Evolutionary conservation across 2,797 vertebrate species (phyloP).

Genomic region (Cercopithecus diana): DNA sequence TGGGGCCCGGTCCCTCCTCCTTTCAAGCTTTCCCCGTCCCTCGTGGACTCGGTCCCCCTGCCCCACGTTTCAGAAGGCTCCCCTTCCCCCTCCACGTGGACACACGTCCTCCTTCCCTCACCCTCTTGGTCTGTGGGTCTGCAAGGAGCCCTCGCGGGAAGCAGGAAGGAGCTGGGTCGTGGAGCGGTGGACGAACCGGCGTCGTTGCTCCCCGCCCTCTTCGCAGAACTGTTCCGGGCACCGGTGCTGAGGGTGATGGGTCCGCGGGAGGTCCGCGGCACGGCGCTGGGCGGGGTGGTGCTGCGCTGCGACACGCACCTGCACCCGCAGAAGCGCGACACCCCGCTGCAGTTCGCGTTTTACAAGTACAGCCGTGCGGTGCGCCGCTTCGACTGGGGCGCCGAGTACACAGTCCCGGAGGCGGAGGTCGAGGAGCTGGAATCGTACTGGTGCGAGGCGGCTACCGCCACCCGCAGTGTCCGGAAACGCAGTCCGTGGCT

Average conservation of each 20-base stretch:
- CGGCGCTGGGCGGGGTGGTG: background rate
- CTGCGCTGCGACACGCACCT: slow-evolving; percentile 72
- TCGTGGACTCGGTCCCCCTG: background rate
- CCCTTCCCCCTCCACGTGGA: background rate
- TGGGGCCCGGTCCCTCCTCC: background rate
- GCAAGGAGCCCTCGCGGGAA: background rate
- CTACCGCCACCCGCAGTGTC: slow-evolving; percentile 70
- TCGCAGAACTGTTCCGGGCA: slow-evolving; percentile 71
- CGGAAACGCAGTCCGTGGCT: slow-evolving; percentile 75
- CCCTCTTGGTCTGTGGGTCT: background rate
- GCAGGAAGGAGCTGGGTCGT: too few species aligned
- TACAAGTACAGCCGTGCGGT: slow-evolving; percentile 71
- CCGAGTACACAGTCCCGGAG: slow-evolving; percentile 55
- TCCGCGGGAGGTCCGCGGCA: background rate
- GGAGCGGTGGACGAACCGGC: background rate
- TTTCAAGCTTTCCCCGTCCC: background rate
- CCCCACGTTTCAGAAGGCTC: background rate
- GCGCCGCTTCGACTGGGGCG: slow-evolving; percentile 72
- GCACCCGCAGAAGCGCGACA: slow-evolving; percentile 67
- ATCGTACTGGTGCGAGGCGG: slow-evolving; percentile 73
- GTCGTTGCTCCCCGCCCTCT: background rate
- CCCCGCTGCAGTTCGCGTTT: slow-evolving; percentile 76
- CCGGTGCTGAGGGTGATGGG: slow-evolving; percentile 40
- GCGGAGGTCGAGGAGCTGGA: slow-evolving; percentile 63
- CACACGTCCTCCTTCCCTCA: background rate